Conservation (phyloP, 2,797 vertebrate species). For the Garrulus glandarius region DNA sequence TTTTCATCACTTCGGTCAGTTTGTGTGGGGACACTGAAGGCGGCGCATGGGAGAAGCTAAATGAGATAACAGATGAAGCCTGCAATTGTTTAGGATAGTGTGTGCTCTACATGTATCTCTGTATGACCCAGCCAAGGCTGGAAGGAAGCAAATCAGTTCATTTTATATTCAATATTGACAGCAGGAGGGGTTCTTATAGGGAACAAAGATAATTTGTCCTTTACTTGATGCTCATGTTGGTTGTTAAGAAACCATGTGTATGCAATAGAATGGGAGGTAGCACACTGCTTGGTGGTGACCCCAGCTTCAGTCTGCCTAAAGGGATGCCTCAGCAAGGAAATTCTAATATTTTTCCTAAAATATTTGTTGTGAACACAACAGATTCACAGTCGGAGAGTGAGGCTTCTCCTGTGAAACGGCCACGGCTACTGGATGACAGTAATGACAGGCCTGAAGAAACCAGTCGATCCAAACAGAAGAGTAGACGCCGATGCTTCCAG, state of each 20-base stretch:
- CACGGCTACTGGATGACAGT: conserved; percentile 82
- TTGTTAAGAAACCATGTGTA: background rate
- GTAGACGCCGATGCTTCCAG: conserved; percentile 94
- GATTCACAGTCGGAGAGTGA: conserved; percentile 92
- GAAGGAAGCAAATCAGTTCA: background rate
- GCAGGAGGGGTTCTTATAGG: background rate
- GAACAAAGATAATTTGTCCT: background rate
- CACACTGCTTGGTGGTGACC: background rate
- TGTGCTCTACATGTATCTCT: background rate
- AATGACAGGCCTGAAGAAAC: conserved; percentile 83
- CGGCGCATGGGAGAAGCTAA: background rate
- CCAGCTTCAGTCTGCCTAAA: background rate
- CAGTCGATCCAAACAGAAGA: conserved; percentile 90
- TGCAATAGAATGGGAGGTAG: background rate
- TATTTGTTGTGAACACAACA: conserved; percentile 72
- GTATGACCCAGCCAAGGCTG: background rate
- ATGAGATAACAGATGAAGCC: conserved; percentile 41
- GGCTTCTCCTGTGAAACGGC: conserved; percentile 89
- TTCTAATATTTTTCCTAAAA: conserved; percentile 54
- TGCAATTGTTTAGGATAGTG: background rate
- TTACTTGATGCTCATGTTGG: background rate
- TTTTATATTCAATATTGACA: background rate
- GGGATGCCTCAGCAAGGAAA: background rate
- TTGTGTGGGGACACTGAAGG: background rate
- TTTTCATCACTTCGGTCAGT: conserved; percentile 32